Percentiles rank a stretch among this genome's conserved stretches.
phyloP scores from a whole-genome alignment of 2,113 vertebrate species.

The Halichoeres trimaculatus region DNA sequence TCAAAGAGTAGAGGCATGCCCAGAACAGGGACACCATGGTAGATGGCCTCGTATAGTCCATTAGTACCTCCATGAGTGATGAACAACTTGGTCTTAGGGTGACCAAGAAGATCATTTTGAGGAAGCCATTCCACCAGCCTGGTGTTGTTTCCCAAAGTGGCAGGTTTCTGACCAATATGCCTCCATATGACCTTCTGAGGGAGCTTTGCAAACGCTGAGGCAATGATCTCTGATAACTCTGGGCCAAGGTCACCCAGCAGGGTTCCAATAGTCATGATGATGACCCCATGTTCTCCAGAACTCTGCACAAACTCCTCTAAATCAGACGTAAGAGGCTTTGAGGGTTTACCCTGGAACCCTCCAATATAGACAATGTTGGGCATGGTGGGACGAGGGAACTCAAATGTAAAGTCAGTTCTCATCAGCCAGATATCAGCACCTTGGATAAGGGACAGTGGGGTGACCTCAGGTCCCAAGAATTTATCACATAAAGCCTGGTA shows the following conservation, averaged over 20 bases:
- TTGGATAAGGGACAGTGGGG: slow-evolving; percentile 42
- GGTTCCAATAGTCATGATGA: slow-evolving; percentile 76
- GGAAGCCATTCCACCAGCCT: slow-evolving; percentile 75
- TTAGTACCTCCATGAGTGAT: slow-evolving; percentile 75
- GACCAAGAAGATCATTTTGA: slow-evolving; percentile 75
- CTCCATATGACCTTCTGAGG: slow-evolving; percentile 80
- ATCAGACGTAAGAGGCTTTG: slow-evolving; percentile 64
- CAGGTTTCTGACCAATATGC: slow-evolving; percentile 55
- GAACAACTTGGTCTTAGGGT: slow-evolving; percentile 74
- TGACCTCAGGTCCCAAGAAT: slow-evolving; percentile 63
- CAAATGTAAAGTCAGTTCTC: slow-evolving; percentile 76
- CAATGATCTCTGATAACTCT: slow-evolving; percentile 54
- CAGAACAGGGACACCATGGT: slow-evolving; percentile 71
- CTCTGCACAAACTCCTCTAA: slow-evolving; percentile 74
- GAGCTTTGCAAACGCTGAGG: slow-evolving; percentile 69
- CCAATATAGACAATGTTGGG: slow-evolving; percentile 79
- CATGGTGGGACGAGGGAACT: slow-evolving; percentile 78
- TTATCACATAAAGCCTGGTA: slow-evolving; percentile 62
- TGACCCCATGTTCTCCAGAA: slow-evolving; percentile 72
- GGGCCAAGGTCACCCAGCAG: slow-evolving; percentile 61
- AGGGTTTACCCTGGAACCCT: slow-evolving; percentile 74
- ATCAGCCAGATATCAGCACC: slow-evolving; percentile 79
- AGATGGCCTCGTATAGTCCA: slow-evolving; percentile 74
- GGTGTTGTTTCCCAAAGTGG: slow-evolving; percentile 70
- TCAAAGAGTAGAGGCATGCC: slow-evolving; percentile 77